Percentiles rank a stretch among this genome's conserved stretches.
phyloP scores from a whole-genome alignment of 2,888 invertebrate genomes.

The Allacma fusca region DNA sequence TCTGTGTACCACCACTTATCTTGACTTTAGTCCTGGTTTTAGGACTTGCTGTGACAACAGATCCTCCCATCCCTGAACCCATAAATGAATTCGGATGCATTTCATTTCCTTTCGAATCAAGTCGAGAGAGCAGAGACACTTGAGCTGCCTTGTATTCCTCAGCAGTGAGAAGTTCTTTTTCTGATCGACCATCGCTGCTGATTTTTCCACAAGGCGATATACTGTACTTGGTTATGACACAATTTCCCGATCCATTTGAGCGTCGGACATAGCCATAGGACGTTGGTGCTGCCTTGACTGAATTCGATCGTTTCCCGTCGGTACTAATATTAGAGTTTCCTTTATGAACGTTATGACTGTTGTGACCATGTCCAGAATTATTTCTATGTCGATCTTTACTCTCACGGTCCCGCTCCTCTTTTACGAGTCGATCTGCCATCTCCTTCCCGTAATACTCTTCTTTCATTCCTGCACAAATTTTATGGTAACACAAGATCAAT shows the following conservation, averaged over 20 bases:
- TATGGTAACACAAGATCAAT: constrained; percentile 16
- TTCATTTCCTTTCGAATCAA: constrained; percentile 48
- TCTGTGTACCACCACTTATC: constrained; percentile 89
- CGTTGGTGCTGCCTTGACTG: constrained; percentile 32
- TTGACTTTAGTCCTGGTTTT: constrained; percentile 69
- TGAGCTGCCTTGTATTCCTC: constrained; percentile 58
- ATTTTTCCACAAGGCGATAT: constrained; percentile 53
- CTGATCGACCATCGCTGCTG: constrained; percentile 37
- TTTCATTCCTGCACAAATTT: constrained; percentile 57
- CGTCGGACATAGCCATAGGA: constrained; percentile 49
- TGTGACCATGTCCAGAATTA: constrained; percentile 40
- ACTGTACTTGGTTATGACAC: constrained; percentile 51
- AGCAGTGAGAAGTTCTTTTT: constrained; percentile 56
- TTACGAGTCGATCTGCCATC: constrained; percentile 50
- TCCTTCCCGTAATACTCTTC: constrained; percentile 60
- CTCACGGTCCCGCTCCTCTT: constrained; percentile 40
- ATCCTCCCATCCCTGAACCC: neutral
- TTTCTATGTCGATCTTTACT: constrained; percentile 38
- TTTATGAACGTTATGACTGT: constrained; percentile 34
- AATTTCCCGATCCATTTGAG: constrained; percentile 32
- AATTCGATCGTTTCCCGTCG: constrained; percentile 38
- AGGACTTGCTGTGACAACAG: constrained; percentile 47
- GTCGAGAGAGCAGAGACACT: constrained; percentile 49
- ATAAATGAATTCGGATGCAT: constrained; percentile 48
- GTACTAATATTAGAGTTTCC: constrained; percentile 33